A percentile compares a stretch with the other conserved stretches of the same genome.
Conservation (phyloP, 1,140 invertebrate genomes). For the Myzus persicae region DNA sequence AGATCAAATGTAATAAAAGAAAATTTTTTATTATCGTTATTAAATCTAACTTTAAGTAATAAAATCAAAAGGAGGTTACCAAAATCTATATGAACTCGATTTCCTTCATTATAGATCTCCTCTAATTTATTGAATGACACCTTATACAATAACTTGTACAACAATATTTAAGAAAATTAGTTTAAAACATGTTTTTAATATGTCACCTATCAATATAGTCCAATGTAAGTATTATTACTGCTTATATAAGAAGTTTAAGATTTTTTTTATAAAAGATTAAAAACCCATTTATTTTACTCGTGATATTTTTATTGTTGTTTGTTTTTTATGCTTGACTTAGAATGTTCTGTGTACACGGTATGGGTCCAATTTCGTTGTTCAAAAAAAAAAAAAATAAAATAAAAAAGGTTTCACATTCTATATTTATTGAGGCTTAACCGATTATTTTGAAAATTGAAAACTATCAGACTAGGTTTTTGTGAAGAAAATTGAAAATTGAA, state of each 20-base stretch:
- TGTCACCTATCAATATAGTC: not conserved
- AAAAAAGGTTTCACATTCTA: conserved; percentile 20
- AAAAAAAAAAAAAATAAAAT: not conserved
- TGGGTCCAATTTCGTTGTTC: not conserved
- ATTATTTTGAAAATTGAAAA: conserved; percentile 33
- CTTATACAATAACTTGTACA: not conserved
- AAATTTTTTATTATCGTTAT: not conserved
- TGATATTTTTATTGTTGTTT: conserved; percentile 32
- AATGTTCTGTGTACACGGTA: conserved; percentile 20
- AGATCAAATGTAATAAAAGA: not conserved
- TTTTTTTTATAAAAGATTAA: conserved; percentile 5
- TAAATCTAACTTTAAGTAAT: not conserved
- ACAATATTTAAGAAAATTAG: not conserved
- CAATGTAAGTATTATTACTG: not conserved
- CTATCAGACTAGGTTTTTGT: not conserved
- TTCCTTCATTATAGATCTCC: not conserved
- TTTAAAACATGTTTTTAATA: conserved; percentile 18
- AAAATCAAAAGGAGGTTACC: not conserved
- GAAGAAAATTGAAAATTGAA: conserved; percentile 24
- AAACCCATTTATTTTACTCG: conserved; percentile 44
- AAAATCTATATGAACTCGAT: not conserved
- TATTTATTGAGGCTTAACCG: conserved; percentile 37
- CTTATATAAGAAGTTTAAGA: not conserved
- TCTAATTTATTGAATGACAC: not conserved
- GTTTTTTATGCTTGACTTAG: not conserved